Evolutionary conservation across 1,140 invertebrate genomes (phyloP), one percentile per base, ranked within the genome.

Genomic region (Bombus soroeensis): DNA sequence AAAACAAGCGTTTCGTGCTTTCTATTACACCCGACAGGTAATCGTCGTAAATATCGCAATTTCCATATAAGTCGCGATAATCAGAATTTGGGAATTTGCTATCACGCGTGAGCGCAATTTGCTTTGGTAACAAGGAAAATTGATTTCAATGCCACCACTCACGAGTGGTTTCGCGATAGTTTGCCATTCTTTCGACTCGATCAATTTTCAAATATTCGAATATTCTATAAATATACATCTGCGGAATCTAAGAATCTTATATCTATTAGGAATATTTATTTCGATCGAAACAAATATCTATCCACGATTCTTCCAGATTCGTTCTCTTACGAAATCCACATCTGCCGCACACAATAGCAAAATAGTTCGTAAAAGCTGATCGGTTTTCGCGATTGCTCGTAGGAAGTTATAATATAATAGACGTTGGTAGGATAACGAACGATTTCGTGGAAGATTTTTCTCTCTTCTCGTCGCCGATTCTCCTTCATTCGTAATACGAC

Each of bases 11-110:
- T 59, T 53, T 22, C 43, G 37, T 25, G 43, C 34, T 59, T 64
- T 41, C 80, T 28, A 72, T 83, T 71, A 53, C 18, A 43, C 5
- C 41, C 37, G 18, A 53, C 8, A 18, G n/a, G 71, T 59, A 75
- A 85, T 75, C 32, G 32, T 64, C 77, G 39, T 85, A 85, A 85
- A 85, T 41, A 79, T 80, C 41, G 2, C 22, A 1, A 66, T 85
- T 68, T 57, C 37, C 32, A 32, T 71, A 25, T 25, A 47, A 62
- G 32, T 15, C 37, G 5, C 18, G 22, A 53, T 53, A 22, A 71
- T 37, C 59, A 3, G 25, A 32, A 59, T 32, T 25, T 57, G 25
- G 5, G 2, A 37, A 81, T 57, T 81, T 47, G 32, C 32, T 25
- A 73, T 25, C 32, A 10, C 18, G 25, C n/a, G 22, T 18, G 62